These are phyloP conservation scores for Periplaneta americana DNA, from an alignment of 1,140 invertebrate species.

Conservation along the genomic window DNA sequence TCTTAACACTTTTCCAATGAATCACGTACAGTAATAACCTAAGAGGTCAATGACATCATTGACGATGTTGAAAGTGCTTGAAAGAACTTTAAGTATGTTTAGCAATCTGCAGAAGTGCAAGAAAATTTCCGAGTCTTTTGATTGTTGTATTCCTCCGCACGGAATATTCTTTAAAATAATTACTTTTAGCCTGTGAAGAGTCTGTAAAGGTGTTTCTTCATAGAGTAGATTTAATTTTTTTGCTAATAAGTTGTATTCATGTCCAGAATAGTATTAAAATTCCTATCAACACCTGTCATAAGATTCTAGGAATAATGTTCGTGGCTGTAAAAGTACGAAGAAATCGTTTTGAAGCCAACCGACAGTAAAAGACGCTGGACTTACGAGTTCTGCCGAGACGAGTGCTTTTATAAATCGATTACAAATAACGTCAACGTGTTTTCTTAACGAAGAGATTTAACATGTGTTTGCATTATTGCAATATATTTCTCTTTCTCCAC, in stretches of 20 bases:
- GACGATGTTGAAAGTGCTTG: too few species aligned
- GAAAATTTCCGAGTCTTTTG: too few species aligned
- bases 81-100: too few species aligned
- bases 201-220: not conserved
- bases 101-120: too few species aligned
- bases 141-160: too few species aligned
- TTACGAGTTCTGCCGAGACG: too few species aligned
- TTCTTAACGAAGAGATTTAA: not conserved
- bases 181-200: not conserved
- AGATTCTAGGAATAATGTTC: not conserved
- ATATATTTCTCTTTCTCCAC: not conserved
- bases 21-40: too few species aligned
- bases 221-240: not conserved
- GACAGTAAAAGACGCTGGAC: too few species aligned
- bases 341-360: not conserved
- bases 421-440: not conserved
- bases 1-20: too few species aligned
- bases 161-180: not conserved
- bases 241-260: not conserved
- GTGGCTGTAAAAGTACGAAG: not conserved
- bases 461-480: not conserved
- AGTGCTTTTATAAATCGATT: too few species aligned
- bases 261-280: not conserved
- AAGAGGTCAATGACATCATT: too few species aligned
- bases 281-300: not conserved